Evolutionary conservation across 2,113 vertebrate genomes (phyloP), one percentile per base, ranked within the genome.

Genomic region (Tauraco erythrolophus): DNA sequence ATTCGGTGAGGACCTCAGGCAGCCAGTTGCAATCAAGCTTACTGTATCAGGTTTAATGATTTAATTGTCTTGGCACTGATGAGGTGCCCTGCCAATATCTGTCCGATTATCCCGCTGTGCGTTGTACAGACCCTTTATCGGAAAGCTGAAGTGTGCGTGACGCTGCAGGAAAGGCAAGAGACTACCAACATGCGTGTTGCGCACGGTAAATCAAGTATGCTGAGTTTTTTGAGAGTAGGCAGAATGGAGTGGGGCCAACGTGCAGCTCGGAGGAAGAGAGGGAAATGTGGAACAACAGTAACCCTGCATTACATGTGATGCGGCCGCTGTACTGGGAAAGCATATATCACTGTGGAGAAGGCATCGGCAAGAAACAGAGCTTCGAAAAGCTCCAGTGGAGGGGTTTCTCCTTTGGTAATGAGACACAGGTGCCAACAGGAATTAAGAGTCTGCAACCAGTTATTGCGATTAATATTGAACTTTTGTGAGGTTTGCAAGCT

Each of bases 401-500:
- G 43, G 56, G 72, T 33, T 95, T 89, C 74, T 92, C 41, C 82
- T 79, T 75, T 54, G 0, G 0, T 92, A 97, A 97, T 57, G 65
- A 94, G 77, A 97, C 48, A 94, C 95, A 91, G 94, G 91, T 94
- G 72, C 45, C 71, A 78, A 84, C 1, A 10, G 68, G 79, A 93
- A 88, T 93, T 84, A 62, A 58, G 61, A 75, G 77, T 82, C 94
- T 96, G 96, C 77, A 96, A 89, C n/a, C 28, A 89, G 70, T 97
- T 97, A 91, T 12, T 82, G 77, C 2, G 2, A 96, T 76, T 92
- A 89, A 89, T 94, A 85, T 19, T 65, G 72, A 87, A 92, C 56
- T 80, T 95, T 27, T 35, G 57, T 84, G 57, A 86, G 70, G 69
- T 91, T 74, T 66, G 35, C 41, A 39, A 69, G 66, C 53, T 68